These are phyloP conservation scores for Venustaconcha ellipsiformis DNA, from an alignment of 1,140 invertebrate genomes.

Conservation along the genomic window DNA sequence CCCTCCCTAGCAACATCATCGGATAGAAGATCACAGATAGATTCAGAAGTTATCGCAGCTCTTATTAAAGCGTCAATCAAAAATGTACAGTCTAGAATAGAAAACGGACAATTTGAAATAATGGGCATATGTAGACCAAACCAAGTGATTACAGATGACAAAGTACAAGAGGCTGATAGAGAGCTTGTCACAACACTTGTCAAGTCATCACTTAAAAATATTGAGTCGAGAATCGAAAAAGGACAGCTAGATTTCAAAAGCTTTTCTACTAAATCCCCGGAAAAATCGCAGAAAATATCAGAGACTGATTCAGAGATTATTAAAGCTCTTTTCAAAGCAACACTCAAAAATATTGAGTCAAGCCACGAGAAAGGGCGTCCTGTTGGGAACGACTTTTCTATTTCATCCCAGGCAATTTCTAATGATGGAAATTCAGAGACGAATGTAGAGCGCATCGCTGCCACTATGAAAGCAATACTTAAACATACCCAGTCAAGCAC, in stretches of 20 bases:
- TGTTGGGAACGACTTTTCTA: neutral
- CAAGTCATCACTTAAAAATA: no score
- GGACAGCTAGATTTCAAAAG: no score
- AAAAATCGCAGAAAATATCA: neutral
- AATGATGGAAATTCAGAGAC: neutral
- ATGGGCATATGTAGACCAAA: no score
- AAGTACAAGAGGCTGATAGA: no score
- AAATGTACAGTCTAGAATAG: no score
- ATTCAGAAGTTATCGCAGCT: no score
- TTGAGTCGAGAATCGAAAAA: no score
- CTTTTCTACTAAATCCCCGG: neutral
- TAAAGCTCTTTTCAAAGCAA: conserved; percentile 14
- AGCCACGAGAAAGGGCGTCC: conserved; percentile 21
- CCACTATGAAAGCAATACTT: neutral
- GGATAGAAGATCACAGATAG: neutral
- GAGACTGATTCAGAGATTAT: conserved; percentile 13
- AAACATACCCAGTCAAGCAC: conserved; percentile 20
- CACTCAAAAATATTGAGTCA: conserved; percentile 18
- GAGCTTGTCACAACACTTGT: no score
- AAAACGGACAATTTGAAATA: no score
- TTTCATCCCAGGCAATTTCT: conserved; percentile 21
- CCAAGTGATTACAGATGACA: conserved; percentile 14
- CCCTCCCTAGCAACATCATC: conserved; percentile 20
- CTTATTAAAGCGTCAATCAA: no score
- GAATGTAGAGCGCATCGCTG: no score